Evolutionary conservation across 2,888 invertebrate species (phyloP), one percentile per base, ranked within the genome.

Genomic region (Monoplex corrugatus): DNA sequence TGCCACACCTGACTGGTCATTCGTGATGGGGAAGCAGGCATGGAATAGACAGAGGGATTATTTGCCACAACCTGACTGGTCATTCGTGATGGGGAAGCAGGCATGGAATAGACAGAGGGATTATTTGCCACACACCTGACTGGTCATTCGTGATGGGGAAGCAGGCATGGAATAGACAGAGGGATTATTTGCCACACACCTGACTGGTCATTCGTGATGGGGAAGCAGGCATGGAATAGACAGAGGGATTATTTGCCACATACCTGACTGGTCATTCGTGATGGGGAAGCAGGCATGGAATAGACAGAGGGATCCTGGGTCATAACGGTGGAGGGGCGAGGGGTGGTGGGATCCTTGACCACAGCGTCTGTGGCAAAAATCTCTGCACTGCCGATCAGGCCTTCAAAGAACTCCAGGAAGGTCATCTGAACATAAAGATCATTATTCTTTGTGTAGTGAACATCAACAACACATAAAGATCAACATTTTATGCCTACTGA

Each of bases 371-470:
- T 95, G 44, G 95, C 95, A 92, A 93, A 96, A 44, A 93, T 92
- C 91, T 95, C 94, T 13, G 96, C 96, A 93, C 96, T 96, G 10
- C 95, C 95, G 84, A 96, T 94, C 90, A 96, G 91, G 10, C 95
- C 95, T 92, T 96, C 96, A 89, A 96, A 95, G 90, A 96, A 96
- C 92, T 96, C 96, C 84, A 96, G 93, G 92, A 96, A 96, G 2
- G 95, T 95, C 94, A 96, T 95, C 95, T 96, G 93, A 6, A 91
- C 38, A 57, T 6, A 35, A 75, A 35, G 45, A 75, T n/a, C n/a
- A n/a, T n/a, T n/a, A n/a, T n/a, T n/a, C n/a, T n/a, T n/a, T n/a
- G n/a, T n/a, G n/a, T n/a, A n/a, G n/a, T n/a, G n/a, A n/a, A n/a
- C n/a, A n/a, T n/a, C n/a, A n/a, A n/a, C n/a, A n/a, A n/a, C n/a